Evolutionary conservation across 2,797 vertebrate species (phyloP).

Genomic region (Triplophysa yarkandensis): DNA sequence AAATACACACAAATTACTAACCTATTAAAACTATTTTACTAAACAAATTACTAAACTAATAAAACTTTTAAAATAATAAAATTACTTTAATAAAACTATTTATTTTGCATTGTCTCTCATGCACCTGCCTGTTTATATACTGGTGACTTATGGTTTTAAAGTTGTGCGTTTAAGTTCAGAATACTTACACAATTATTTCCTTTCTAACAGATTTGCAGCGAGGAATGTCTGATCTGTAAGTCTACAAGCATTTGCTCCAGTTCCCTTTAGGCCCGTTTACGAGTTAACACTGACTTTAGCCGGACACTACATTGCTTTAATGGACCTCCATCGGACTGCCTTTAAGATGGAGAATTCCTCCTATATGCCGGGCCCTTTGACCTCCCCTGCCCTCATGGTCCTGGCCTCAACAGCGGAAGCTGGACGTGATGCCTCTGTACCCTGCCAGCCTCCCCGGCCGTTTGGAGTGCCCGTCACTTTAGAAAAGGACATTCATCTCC

Average conservation of each 20-base stretch:
- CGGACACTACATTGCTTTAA: constrained; percentile 72
- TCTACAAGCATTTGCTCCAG: background rate
- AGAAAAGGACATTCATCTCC: constrained; percentile 96
- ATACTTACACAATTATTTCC: constrained; percentile 2
- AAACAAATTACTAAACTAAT: no score
- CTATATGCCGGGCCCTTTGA: constrained; percentile 93
- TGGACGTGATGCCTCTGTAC: constrained; percentile 92
- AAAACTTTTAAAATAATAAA: no score
- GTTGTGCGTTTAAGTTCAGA: background rate
- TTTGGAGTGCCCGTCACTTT: constrained; percentile 91
- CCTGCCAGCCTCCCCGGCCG: constrained; percentile 91
- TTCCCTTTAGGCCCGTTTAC: constrained; percentile 36
- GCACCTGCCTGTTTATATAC: background rate
- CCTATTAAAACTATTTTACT: no score
- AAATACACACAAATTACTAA: background rate
- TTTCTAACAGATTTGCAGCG: constrained; percentile 28
- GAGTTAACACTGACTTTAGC: constrained; percentile 55
- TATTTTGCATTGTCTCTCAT: background rate
- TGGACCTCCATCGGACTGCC: constrained; percentile 98
- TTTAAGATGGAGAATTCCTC: constrained; percentile 99
- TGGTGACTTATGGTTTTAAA: background rate
- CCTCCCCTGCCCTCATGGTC: constrained; percentile 97
- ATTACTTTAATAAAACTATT: background rate
- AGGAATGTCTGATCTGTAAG: constrained; percentile 37
- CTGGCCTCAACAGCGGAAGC: constrained; percentile 95